A percentile compares a stretch with the other conserved stretches of the same genome.
Conservation (phyloP, 1,140 invertebrate genomes). For the Tetragnatha versicolor region DNA sequence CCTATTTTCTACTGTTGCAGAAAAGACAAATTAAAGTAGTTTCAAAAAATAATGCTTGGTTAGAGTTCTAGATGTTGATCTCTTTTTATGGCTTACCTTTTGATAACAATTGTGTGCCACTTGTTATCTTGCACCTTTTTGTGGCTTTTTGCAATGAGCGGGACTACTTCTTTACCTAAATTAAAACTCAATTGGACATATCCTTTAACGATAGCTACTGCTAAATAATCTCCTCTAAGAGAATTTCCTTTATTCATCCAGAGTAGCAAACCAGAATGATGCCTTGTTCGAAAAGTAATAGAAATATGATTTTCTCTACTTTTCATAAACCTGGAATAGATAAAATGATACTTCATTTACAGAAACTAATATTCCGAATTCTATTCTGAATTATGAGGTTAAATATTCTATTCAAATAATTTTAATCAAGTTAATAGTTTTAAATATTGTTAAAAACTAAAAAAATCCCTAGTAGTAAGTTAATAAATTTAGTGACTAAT, state of each 20-base stretch:
- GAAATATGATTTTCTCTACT: constrained; percentile 24
- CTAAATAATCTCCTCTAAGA: constrained; percentile 69
- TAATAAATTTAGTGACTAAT: background rate
- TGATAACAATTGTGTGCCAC: constrained; percentile 75
- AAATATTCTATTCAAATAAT: no score
- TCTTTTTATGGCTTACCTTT: no score
- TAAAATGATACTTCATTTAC: background rate
- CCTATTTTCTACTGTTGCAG: no score
- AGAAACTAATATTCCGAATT: no score
- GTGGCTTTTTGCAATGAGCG: constrained; percentile 66
- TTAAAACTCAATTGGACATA: constrained; percentile 72
- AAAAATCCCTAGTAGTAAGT: no score
- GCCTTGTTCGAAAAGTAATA: constrained; percentile 45
- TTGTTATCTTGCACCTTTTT: constrained; percentile 74
- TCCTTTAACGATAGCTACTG: constrained; percentile 71
- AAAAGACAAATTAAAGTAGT: no score
- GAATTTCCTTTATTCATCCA: constrained; percentile 59
- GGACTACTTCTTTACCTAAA: constrained; percentile 70
- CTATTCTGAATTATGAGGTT: no score
- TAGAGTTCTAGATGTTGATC: no score
- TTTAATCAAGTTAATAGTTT: background rate
- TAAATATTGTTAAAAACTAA: no score
- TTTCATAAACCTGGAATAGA: constrained; percentile 2
- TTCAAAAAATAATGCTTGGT: no score
- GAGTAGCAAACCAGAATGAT: constrained; percentile 25